Evolutionary conservation across 1,140 invertebrate species (phyloP), one percentile per base, ranked within the genome.

Genomic region (Philotrypesis tridentata): DNA sequence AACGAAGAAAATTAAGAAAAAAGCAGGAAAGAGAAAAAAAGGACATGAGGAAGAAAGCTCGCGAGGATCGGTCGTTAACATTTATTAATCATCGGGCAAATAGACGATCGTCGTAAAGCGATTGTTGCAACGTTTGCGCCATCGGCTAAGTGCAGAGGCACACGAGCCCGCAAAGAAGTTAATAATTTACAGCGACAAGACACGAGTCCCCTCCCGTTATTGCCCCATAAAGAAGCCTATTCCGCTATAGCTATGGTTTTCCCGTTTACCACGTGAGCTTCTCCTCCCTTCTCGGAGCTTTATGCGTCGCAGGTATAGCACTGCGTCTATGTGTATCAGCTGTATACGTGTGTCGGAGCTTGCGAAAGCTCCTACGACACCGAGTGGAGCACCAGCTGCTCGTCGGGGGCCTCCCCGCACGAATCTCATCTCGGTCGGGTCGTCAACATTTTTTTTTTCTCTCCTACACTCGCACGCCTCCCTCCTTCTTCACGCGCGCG

Each of bases 151-250:
- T 73, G 55, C 60, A 33, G 6, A 27, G 43, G 2, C 48, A 70
- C 67, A 87, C 83, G 82, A 81, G 78, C 73, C 76, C 68, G 79
- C 65, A 72, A 83, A 78, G 80, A 79, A 83, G 81, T 86, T 86
- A 89, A 90, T 90, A 90, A 90, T 90, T 89, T 88, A 90, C 86
- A 87, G 80, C 84, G 85, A 87, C 89, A 89, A 88, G 87, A 90
- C 85, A 83, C 88, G 84, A 84, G 82, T 67, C 80, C n/a, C n/a
- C n/a, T 27, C 23, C 23, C 68, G 87, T 89, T 89, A 89, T 90
- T 89, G 87, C 85, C 83, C 85, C 87, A 90, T 90, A 89, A 90
- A 90, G 87, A 85, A 88, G 85, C 85, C 85, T n/a, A 83, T 85
- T 84, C 61, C 80, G 71, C n/a, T n/a, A n/a, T 23, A 37, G 75